Conservation (phyloP, 2,113 vertebrate species). For the Sturnus vulgaris region DNA sequence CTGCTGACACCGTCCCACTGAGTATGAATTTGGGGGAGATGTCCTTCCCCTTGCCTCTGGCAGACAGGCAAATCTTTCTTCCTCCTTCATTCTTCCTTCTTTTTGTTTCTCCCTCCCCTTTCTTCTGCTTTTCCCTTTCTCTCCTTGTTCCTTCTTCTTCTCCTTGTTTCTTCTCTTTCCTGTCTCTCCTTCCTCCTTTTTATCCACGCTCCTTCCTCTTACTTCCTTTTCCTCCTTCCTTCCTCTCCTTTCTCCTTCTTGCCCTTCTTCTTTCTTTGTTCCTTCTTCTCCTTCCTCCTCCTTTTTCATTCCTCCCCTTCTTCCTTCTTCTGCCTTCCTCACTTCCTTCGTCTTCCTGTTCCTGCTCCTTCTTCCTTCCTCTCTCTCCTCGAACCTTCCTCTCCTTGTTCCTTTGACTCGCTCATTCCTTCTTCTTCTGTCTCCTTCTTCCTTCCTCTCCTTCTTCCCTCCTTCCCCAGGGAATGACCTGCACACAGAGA, state of each 20-base stretch:
- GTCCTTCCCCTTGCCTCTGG: not conserved
- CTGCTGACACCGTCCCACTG: rapidly evolving
- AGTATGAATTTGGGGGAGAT: not conserved
- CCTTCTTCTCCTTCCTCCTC: not conserved
- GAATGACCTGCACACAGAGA: not conserved
- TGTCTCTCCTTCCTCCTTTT: not conserved
- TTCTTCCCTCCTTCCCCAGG: not conserved
- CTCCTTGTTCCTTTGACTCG: not conserved
- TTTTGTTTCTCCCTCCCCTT: not conserved
- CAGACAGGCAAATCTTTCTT: not conserved
- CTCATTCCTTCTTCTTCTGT: not conserved
- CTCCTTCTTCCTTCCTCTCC: not conserved
- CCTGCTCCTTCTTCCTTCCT: not conserved
- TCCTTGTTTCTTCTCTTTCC: not conserved
- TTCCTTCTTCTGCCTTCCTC: not conserved
- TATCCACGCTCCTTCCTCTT: not conserved
- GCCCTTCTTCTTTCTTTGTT: not conserved
- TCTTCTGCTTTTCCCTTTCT: not conserved
- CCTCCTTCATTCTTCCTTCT: not conserved
- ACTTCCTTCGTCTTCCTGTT: not conserved
- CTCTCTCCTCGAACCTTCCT: not conserved
- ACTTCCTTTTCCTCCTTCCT: not conserved
- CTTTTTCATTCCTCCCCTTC: not conserved
- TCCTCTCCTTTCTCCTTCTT: not conserved
- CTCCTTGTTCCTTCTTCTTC: not conserved